These are phyloP conservation scores for Mactromeris polynyma DNA, from an alignment of 2,888 invertebrate species.

Conservation along the genomic window DNA sequence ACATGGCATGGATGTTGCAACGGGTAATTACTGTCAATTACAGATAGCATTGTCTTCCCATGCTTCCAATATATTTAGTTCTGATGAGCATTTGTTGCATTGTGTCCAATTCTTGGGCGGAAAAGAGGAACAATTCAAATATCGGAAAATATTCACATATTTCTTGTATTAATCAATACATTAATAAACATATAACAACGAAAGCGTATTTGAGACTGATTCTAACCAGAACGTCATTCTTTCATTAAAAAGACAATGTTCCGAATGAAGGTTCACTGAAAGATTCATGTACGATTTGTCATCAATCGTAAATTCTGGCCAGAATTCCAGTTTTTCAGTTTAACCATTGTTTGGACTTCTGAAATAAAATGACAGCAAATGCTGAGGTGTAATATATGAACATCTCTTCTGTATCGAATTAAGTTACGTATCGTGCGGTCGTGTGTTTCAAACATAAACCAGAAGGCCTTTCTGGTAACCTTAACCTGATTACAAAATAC, in stretches of 20 bases:
- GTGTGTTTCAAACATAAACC: too few species aligned
- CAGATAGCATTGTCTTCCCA: too few species aligned
- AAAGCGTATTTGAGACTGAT: neutral
- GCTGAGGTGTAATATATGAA: too few species aligned
- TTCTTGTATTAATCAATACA: neutral
- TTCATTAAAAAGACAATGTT: neutral
- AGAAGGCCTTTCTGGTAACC: too few species aligned
- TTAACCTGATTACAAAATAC: too few species aligned
- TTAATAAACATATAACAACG: neutral
- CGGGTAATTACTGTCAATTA: too few species aligned
- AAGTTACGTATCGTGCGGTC: neutral
- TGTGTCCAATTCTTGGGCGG: too few species aligned
- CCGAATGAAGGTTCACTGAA: neutral
- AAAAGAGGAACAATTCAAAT: too few species aligned
- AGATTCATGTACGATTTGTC: neutral
- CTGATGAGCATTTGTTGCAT: too few species aligned
- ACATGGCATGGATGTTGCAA: too few species aligned
- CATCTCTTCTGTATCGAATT: neutral
- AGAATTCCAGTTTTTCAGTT: neutral
- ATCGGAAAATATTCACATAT: too few species aligned
- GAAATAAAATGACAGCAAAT: neutral
- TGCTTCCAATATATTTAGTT: too few species aligned
- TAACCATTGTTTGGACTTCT: slow-evolving; percentile 3
- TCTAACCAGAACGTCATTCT: neutral
- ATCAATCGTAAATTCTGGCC: neutral